Evolutionary conservation across 2,888 invertebrate genomes (phyloP).

Genomic region (Eupithecia tripunctaria): DNA sequence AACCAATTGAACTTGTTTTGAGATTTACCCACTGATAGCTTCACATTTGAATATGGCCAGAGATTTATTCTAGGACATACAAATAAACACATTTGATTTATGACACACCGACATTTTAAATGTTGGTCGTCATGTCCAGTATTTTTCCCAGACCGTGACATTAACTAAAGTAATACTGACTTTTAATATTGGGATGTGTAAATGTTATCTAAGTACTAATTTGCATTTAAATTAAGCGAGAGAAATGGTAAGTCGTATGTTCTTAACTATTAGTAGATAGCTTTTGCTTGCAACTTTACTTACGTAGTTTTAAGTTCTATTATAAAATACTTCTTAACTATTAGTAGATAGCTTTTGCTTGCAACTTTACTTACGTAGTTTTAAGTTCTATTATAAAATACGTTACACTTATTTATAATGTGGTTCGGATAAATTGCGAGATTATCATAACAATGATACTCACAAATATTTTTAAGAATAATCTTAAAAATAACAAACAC

Average conservation of each 20-base stretch:
- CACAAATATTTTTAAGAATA: no score
- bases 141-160: constrained; percentile 59
- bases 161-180: constrained; percentile 46
- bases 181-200: constrained; percentile 10
- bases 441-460: no score
- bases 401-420: not conserved
- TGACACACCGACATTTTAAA: constrained; percentile 40
- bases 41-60: constrained; percentile 17
- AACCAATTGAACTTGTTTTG: not conserved
- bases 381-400: not conserved
- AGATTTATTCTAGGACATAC: constrained; percentile 32
- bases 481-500: no score
- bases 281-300: not conserved
- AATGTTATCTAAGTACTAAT: constrained; percentile 5
- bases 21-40: constrained; percentile 6
- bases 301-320: not conserved
- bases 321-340: not conserved
- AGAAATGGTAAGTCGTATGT: not conserved
- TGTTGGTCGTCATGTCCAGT: constrained; percentile 41
- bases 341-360: not conserved
- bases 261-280: not conserved
- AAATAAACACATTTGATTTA: constrained; percentile 47
- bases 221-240: constrained; percentile 1
- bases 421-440: not conserved
- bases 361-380: not conserved